Evolutionary conservation across 2,113 vertebrate species (phyloP).

Genomic region (Pseudorasbora parva): DNA sequence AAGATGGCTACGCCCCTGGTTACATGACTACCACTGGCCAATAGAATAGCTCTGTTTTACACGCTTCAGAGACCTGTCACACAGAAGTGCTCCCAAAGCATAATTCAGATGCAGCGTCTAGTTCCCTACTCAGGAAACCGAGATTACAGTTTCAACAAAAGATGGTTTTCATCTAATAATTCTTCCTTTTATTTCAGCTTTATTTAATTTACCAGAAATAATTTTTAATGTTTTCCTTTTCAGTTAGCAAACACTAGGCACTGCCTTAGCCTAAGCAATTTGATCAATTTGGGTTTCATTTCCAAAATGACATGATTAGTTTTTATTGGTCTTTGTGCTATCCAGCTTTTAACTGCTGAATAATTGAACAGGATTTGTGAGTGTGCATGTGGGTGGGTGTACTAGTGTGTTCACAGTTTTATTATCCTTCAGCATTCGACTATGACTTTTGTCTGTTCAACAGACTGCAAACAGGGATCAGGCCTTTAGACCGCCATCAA

Average conservation of each 20-base stretch:
- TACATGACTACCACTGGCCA: no score
- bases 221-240: neutral
- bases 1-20: no score
- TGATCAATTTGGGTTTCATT: neutral
- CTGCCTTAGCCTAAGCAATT: neutral
- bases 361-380: slow-evolving; percentile 36
- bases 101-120: no score
- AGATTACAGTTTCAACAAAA: no score
- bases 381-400: slow-evolving; percentile 5
- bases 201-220: neutral
- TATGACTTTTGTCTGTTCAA: slow-evolving; percentile 26
- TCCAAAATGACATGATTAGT: neutral
- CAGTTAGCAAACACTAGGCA: neutral
- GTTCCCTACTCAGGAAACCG: no score
- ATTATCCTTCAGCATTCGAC: slow-evolving; percentile 25
- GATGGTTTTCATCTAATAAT: neutral
- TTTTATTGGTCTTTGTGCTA: neutral
- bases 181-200: neutral
- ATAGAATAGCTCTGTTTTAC: no score
- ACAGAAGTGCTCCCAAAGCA: no score
- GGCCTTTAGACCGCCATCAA: slow-evolving; percentile 1
- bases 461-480: neutral
- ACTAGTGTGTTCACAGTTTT: slow-evolving; percentile 22
- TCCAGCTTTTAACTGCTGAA: slow-evolving; percentile 21
- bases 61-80: no score